Percentiles rank a stretch among this genome's conserved stretches.
Evolutionary conservation across 2,888 invertebrate species (phyloP).

Genomic region (Xanthorhoe spadicearia): DNA sequence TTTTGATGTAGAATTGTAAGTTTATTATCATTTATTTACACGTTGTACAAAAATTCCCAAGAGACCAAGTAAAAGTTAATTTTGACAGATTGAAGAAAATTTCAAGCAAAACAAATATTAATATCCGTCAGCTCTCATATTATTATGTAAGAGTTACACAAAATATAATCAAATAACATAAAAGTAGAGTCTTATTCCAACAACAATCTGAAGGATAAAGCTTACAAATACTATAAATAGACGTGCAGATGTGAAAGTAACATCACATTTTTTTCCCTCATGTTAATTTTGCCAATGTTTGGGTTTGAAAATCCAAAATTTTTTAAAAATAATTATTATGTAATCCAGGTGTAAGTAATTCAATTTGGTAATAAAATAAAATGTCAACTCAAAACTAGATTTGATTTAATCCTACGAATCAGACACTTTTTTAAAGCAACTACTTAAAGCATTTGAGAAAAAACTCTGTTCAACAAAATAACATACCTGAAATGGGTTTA

Average conservation of each 20-base stretch:
- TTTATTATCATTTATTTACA: background rate
- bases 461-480: background rate
- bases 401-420: too few relatives aligned
- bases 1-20: too few relatives aligned
- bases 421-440: too few relatives aligned
- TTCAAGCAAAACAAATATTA: background rate
- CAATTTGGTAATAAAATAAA: too few relatives aligned
- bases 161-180: slow-evolving; percentile 19
- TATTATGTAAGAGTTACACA: background rate
- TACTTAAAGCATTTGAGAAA: too few relatives aligned
- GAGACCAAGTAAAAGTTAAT: background rate
- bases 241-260: slow-evolving; percentile 2
- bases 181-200: slow-evolving; percentile 10
- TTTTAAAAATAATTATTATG: too few relatives aligned
- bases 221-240: background rate
- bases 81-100: background rate
- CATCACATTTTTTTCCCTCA: too few relatives aligned
- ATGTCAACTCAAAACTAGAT: too few relatives aligned
- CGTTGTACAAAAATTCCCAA: background rate
- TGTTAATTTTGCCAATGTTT: too few relatives aligned
- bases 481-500: background rate
- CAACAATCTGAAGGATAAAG: slow-evolving; percentile 2
- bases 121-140: background rate
- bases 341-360: too few relatives aligned
- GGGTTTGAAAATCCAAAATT: too few relatives aligned